phyloP scores from a whole-genome alignment of 2,113 vertebrate genomes.

The Nerophis ophidion region DNA sequence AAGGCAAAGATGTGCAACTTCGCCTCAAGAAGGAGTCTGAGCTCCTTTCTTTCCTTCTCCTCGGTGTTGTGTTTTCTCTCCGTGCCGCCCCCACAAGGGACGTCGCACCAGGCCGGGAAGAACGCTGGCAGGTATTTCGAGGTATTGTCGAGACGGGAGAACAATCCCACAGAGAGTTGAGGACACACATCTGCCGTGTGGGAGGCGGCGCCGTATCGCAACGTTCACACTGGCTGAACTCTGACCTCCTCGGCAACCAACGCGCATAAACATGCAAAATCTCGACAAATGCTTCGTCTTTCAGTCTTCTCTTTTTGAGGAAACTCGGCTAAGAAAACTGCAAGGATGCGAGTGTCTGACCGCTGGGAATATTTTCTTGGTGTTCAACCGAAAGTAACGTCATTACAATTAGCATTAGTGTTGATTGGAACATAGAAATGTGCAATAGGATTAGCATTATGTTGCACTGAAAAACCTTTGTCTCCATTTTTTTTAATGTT shows the following conservation, averaged over 20 bases:
- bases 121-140: not conserved
- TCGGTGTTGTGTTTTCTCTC: conserved; percentile 34
- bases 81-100: conserved; percentile 39
- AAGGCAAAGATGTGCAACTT: conserved; percentile 27
- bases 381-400: conserved; percentile 47
- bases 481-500: too few relatives aligned
- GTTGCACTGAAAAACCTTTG: too few relatives aligned
- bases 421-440: too few relatives aligned
- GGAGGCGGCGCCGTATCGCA: conserved; percentile 57
- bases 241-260: conserved; percentile 53
- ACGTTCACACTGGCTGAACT: conserved; percentile 50
- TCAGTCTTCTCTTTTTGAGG: too few relatives aligned
- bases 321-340: too few relatives aligned
- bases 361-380: conserved; percentile 68
- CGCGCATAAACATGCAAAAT: conserved; percentile 21
- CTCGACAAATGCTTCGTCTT: not conserved
- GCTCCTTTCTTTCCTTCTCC: conserved; percentile 35
- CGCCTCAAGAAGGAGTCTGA: conserved; percentile 27
- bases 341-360: conserved; percentile 65
- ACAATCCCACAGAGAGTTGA: conserved; percentile 47
- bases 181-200: conserved; percentile 65
- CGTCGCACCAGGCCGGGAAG: conserved; percentile 13
- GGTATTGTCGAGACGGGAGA: conserved; percentile 10
- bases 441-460: too few relatives aligned
- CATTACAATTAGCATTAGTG: too few relatives aligned